A percentile compares a stretch with the other conserved stretches of the same genome.
Conservation (phyloP, 2,113 vertebrate species). For the Mastomys coucha region DNA sequence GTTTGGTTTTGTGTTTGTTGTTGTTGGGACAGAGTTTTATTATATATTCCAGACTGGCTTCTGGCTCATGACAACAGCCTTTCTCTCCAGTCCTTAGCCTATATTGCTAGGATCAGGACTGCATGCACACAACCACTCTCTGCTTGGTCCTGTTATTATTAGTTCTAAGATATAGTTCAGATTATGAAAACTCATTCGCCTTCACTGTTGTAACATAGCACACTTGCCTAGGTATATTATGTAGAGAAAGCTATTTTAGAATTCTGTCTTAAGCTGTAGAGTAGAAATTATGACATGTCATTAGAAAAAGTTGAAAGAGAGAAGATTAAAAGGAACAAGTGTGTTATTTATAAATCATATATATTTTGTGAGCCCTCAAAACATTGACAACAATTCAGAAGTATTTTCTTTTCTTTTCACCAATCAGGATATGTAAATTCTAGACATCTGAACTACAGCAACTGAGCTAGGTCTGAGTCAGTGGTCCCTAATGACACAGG, state of each 20-base stretch:
- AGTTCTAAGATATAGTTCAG: neutral
- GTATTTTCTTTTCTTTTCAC: neutral
- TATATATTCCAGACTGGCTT: neutral
- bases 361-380: neutral
- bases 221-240: neutral
- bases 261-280: neutral
- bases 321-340: neutral
- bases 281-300: neutral
- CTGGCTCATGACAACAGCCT: neutral
- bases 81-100: rapidly evolving
- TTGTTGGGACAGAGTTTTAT: neutral
- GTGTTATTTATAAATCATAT: neutral
- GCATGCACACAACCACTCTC: neutral
- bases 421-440: neutral
- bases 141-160: neutral
- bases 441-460: neutral
- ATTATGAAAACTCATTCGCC: neutral
- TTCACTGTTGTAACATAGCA: neutral
- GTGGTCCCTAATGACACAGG: conserved; percentile 17
- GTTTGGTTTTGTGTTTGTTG: neutral
- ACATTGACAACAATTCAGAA: neutral
- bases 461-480: neutral
- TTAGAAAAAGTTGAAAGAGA: neutral
- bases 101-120: neutral
- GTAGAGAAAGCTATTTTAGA: neutral